A percentile compares a stretch with the other conserved stretches of the same genome.
Evolutionary conservation across 1,140 invertebrate species (phyloP).

Genomic region (Camponotus pennsylvanicus): DNA sequence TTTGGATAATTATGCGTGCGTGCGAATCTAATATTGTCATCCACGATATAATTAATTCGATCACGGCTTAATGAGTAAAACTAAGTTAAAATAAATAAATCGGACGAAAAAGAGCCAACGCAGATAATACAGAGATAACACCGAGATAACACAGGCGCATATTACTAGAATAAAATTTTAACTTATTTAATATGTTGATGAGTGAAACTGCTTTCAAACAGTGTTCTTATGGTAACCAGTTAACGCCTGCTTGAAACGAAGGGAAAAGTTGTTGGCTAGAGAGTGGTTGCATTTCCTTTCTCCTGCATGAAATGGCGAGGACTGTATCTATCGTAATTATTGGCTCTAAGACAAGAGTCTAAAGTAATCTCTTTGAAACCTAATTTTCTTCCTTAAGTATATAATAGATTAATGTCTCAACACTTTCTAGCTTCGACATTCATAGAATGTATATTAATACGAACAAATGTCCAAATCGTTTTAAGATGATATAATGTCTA

Average conservation of each 20-base stretch:
- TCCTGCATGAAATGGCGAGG: constrained; percentile 23
- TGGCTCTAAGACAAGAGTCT: not conserved
- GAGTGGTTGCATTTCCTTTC: constrained; percentile 71
- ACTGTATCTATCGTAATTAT: constrained; percentile 51
- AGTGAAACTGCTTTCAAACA: constrained; percentile 66
- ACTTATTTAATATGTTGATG: too few species aligned
- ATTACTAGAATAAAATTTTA: too few species aligned
- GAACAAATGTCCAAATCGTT: too few species aligned
- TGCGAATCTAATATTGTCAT: not conserved
- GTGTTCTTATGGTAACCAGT: constrained; percentile 44
- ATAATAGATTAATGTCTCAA: not conserved
- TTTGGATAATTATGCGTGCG: not conserved
- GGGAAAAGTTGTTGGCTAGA: constrained; percentile 74
- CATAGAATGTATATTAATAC: too few species aligned
- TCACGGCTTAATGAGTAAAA: constrained; percentile 61
- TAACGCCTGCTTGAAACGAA: constrained; percentile 68
- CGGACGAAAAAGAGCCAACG: too few species aligned
- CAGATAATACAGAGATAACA: too few species aligned
- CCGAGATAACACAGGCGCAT: too few species aligned
- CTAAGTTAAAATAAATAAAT: not conserved
- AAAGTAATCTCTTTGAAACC: not conserved
- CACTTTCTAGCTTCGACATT: not conserved
- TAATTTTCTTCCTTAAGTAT: not conserved
- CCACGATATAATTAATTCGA: not conserved
- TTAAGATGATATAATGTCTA: not conserved